Base-by-base conservation (phyloP, 2,113 vertebrate genomes). In the Columba janthina region DNA sequence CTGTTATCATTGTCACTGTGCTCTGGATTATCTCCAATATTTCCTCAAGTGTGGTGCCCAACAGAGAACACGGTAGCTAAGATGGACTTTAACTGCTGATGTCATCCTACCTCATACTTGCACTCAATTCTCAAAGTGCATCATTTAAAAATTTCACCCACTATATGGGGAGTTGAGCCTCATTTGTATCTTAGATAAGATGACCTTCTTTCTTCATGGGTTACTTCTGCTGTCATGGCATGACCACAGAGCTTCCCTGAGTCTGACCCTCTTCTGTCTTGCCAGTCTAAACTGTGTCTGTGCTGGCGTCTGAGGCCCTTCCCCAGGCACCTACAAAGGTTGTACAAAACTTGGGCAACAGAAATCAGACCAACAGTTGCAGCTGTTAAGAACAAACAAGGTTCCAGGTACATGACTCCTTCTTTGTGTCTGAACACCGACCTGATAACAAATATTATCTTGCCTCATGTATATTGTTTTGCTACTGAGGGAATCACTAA, bases 41-140 rank as follows among this genome's bases (percentile, higher is more conserved):
- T 90, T 91, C 38, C 34, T 76, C 13, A 67, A 42, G 17, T 34
- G 16, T 42, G 19, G 6, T 86, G 9, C 34, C 29, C 15, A 57
- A 18, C 24, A 65, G 29, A 56, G 48, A 61, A 84, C 5, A 24
- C 15, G 32, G 21, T 34, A 51, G 5, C 21, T 36, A 11, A 56
- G 6, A 15, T 5, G 48, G 15, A 34, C 40, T 81, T 81, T 48
- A 88, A 28, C 20, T 1, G 2, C 13, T 78, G 34, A 26, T 85
- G 20, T 56, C 8, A 5, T 70, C 57, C 44, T 50, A 40, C 25
- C 17, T 75, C 29, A 25, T 36, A n/a, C 6, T 69, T 40, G 11
- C 0, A 0, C 24, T 54, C 14, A 46, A 80, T 89, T 76, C 38
- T 13, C 25, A 50, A 89, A 61, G 61, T 22, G 3, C 6, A 31